Evolutionary conservation across 53 echinoderm and acorn worm species (phyloP).

Genomic region (Holothuria scabra): DNA sequence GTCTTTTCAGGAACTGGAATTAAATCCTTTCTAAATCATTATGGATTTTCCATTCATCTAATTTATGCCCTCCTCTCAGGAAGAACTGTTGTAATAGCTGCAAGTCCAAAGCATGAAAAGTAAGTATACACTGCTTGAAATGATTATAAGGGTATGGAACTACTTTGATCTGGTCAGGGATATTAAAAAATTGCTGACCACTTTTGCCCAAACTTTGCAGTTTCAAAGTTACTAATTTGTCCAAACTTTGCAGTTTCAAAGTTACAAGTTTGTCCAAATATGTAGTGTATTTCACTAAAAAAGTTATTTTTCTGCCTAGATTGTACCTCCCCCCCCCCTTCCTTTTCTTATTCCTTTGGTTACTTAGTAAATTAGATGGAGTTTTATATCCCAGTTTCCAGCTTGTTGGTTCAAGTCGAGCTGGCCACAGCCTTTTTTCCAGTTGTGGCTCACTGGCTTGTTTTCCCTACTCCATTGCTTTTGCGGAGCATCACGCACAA

Average conservation of each 20-base stretch:
- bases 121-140: constrained; percentile 37
- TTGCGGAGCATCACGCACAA: no score
- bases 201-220: background rate
- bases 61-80: constrained; percentile 93
- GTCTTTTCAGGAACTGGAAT: constrained; percentile 72
- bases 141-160: background rate
- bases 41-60: constrained; percentile 83
- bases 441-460: no score
- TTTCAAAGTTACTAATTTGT: background rate
- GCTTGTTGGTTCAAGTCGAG: no score
- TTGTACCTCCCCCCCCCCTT: background rate
- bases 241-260: background rate
- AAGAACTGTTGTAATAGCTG: constrained; percentile 78
- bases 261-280: background rate
- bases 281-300: no score
- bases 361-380: no score
- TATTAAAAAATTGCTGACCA: no score
- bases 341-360: no score
- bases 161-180: background rate
- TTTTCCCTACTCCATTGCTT: no score
- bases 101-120: constrained; percentile 79
- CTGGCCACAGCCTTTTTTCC: no score
- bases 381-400: no score
- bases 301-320: background rate
- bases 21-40: constrained; percentile 69